Percentiles rank a stretch among this genome's conserved stretches.
phyloP scores from a whole-genome alignment of 2,888 invertebrate species.

The Crocallis elinguaria region DNA sequence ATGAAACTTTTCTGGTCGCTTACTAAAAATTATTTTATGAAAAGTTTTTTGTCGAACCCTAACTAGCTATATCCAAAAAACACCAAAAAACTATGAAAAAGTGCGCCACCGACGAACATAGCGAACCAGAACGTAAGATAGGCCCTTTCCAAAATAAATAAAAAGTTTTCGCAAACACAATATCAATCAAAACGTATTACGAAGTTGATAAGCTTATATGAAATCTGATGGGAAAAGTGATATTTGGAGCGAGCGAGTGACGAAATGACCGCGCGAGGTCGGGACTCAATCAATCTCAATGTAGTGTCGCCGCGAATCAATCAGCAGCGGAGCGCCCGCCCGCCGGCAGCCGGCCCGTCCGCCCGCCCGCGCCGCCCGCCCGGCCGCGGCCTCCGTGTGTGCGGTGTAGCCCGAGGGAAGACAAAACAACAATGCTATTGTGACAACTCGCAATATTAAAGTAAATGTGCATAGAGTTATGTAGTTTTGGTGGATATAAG shows the following conservation, averaged over 20 bases:
- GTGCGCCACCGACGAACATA: neutral
- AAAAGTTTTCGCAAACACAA: slow-evolving; percentile 30
- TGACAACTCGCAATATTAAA: too few relatives aligned
- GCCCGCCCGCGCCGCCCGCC: neutral
- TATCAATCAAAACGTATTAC: neutral
- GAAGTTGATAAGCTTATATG: neutral
- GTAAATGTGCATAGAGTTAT: too few relatives aligned
- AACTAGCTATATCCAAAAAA: too few relatives aligned
- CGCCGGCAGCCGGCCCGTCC: neutral
- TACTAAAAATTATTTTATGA: too few relatives aligned
- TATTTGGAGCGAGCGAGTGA: neutral
- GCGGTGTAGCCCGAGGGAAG: neutral
- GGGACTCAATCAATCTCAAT: slow-evolving; percentile 50
- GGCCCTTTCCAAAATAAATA: neutral
- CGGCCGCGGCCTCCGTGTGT: neutral
- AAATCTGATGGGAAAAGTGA: neutral
- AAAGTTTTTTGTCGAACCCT: too few relatives aligned
- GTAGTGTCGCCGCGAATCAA: slow-evolving; percentile 51
- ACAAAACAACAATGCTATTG: neutral
- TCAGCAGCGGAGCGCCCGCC: slow-evolving; percentile 36
- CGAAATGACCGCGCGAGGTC: neutral
- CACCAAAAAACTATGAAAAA: neutral
- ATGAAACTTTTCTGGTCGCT: too few relatives aligned
- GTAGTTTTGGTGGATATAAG: too few relatives aligned
- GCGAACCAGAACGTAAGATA: neutral